Conservation (phyloP, 2,888 invertebrate species). For the Trichogramma evanescens region DNA sequence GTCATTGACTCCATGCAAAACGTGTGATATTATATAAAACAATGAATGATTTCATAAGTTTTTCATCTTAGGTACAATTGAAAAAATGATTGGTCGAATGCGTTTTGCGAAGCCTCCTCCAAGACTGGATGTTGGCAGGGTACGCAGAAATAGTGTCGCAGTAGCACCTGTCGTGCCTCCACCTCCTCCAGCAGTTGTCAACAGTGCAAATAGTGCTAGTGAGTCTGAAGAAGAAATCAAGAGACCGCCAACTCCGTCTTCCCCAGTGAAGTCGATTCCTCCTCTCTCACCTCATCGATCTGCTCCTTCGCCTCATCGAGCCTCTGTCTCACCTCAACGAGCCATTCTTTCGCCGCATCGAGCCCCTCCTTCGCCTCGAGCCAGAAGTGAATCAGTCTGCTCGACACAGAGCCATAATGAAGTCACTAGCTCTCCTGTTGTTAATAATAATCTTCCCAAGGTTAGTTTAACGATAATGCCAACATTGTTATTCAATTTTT, state of each 20-base stretch:
- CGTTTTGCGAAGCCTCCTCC: conserved; percentile 63
- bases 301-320: neutral
- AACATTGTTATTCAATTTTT: neutral
- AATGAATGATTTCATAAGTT: too few relatives aligned
- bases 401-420: conserved; percentile 45
- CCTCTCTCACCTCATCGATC: conserved; percentile 3
- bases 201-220: conserved; percentile 52
- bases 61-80: conserved; percentile 38
- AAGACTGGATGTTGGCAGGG: conserved; percentile 51
- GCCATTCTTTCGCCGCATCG: too few relatives aligned
- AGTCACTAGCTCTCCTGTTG: too few relatives aligned
- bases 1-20: too few relatives aligned
- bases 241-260: conserved; percentile 23
- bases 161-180: too few relatives aligned
- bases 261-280: neutral
- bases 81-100: conserved; percentile 53
- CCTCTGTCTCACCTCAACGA: too few relatives aligned
- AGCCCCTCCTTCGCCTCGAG: conserved; percentile 26
- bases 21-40: too few relatives aligned
- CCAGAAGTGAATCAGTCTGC: conserved; percentile 51
- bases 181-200: conserved; percentile 35
- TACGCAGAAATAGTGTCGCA: conserved; percentile 60
- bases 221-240: conserved; percentile 62
- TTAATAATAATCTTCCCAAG: too few relatives aligned
- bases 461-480: too few relatives aligned